Conservation (phyloP, 2,113 vertebrate genomes). For the Pyxicephalus adspersus region DNA sequence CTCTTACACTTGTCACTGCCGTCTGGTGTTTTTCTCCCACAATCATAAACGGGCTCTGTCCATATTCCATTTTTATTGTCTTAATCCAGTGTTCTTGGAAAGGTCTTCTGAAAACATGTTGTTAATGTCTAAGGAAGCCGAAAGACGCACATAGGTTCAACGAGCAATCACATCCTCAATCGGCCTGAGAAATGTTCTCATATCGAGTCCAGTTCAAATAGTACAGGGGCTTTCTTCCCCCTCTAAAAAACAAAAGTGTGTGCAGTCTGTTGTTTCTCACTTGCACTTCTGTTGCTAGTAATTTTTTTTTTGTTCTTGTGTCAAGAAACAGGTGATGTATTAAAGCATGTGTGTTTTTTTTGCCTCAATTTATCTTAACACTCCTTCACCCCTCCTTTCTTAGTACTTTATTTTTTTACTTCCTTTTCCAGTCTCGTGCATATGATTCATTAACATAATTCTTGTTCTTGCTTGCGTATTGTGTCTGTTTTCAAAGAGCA, state of each 20-base stretch:
- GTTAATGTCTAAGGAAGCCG: conserved; percentile 24
- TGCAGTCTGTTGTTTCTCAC: conserved; percentile 28
- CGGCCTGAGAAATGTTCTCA: not conserved
- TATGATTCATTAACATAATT: conserved; percentile 12
- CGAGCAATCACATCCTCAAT: not conserved
- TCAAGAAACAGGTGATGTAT: conserved; percentile 16
- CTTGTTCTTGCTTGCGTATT: conserved; percentile 5
- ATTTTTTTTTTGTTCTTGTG: not conserved
- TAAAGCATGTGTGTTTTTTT: not conserved
- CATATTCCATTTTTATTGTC: conserved; percentile 20
- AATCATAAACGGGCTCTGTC: not conserved
- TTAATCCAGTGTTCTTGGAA: conserved; percentile 39
- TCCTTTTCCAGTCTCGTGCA: not conserved
- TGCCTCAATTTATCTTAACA: conserved; percentile 9
- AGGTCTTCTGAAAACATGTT: conserved; percentile 26
- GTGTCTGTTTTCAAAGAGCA: not conserved
- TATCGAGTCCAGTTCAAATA: not conserved
- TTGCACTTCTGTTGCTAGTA: conserved; percentile 24
- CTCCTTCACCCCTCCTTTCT: not conserved
- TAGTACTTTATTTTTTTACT: not conserved
- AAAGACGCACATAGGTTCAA: conserved; percentile 4
- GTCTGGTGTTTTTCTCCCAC: conserved; percentile 38
- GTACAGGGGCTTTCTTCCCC: no score
- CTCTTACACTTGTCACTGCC: conserved; percentile 13
- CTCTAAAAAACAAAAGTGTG: not conserved